Base-by-base conservation (phyloP, 2,113 vertebrate species). In the Uria lomvia region DNA sequence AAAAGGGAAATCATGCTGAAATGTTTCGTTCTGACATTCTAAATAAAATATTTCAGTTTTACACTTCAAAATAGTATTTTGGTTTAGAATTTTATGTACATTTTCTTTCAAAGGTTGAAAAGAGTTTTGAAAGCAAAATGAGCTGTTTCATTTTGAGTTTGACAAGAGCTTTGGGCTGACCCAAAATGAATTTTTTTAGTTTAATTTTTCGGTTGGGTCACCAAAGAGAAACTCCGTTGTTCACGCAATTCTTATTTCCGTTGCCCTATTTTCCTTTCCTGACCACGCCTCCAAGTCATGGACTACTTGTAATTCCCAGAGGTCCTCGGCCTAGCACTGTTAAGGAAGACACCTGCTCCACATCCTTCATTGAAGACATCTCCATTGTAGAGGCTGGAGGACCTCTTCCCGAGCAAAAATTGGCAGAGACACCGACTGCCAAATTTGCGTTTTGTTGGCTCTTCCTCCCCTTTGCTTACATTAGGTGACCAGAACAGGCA, bases 61-160 rank as follows among this genome's bases (percentile, higher is more conserved):
- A 72, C 2, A 0, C 34, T 49, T 84, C 43, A 49, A 55, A 84
- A 58, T 24, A 55, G 32, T 72, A 17, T 36, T 83, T 90, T 82
- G 66, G 40, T 92, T 78, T 90, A 62, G 82, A 84, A 56, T 62
- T 80, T 91, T 60, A 38, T 13, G 11, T 58, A 32, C 27, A 9
- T 81, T 90, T 93, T 96, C 49, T 94, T 84, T 72, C 56, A 85
- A 76, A 92, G 4, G 3, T 16, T 94, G 70, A 78, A 71, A 92
- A 92, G 27, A 65, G 7, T 40, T 75, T 75, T 72, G 56, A 93
- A 95, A 85, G 74, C 40, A 81, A 87, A 96, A 34, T 1, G 3
- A 58, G 24, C 7, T 88, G 43, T 96, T 93, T 95, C 92, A 85
- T 78, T 96, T 92, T 96, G 93, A 96, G 70, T 53, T 60, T 34